A percentile compares a stretch with the other conserved stretches of the same genome.
These are phyloP conservation scores for Porites lobata DNA, from an alignment of 92 coral and sea anemone species.

Conservation along the genomic window DNA sequence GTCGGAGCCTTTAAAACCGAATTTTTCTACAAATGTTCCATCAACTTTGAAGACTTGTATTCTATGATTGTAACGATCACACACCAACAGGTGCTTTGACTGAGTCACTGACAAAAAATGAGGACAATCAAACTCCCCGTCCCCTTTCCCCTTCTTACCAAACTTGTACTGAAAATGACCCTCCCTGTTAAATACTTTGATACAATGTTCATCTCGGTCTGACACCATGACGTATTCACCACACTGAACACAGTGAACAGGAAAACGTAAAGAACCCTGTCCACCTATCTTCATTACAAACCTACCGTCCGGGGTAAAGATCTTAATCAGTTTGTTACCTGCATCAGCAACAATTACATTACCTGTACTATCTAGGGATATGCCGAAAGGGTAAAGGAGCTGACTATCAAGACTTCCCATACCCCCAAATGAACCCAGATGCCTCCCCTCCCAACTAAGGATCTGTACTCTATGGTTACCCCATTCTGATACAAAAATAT, in stretches of 20 bases:
- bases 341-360: constrained; percentile 4
- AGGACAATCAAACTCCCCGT: background rate
- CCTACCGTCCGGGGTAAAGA: background rate
- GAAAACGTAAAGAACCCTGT: background rate
- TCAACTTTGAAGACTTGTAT: background rate
- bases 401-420: background rate
- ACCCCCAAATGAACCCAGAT: background rate
- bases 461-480: background rate
- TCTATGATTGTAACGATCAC: background rate
- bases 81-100: background rate
- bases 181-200: background rate
- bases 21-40: background rate
- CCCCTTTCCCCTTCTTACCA: background rate
- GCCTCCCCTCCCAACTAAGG: background rate
- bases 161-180: background rate
- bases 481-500: background rate
- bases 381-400: background rate
- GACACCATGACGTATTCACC: background rate
- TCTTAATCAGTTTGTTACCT: constrained; percentile 7
- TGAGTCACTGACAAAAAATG: background rate
- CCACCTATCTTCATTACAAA: background rate
- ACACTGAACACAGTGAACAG: constrained; percentile 9
- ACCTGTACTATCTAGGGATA: constrained; percentile 2
- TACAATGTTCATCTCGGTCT: background rate
- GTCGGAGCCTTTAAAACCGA: background rate